Evolutionary conservation across 2,113 vertebrate genomes (phyloP).

Genomic region (Lagopus muta): DNA sequence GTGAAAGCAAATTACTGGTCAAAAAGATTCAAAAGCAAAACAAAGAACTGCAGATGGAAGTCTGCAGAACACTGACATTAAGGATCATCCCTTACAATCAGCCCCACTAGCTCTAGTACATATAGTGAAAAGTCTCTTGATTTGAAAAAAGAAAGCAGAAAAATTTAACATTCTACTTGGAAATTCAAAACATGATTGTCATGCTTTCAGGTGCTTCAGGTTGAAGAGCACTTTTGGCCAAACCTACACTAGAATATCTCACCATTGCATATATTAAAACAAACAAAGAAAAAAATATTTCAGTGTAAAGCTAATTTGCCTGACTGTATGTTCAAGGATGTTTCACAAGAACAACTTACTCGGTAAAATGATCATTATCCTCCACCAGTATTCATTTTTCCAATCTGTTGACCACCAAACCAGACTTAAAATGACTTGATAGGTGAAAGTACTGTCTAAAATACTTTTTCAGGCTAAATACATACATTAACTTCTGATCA

Average conservation of each 20-base stretch:
- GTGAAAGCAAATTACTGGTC: neutral
- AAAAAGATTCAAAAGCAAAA: neutral
- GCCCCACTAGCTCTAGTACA: neutral
- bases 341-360: neutral
- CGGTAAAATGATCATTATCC: neutral
- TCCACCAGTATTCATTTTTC: neutral
- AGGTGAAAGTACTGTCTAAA: neutral
- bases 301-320: fast-evolving
- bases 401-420: neutral
- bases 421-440: neutral
- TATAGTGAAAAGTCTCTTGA: neutral
- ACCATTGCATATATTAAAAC: neutral
- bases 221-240: neutral
- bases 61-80: neutral
- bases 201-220: neutral
- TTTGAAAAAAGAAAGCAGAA: neutral
- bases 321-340: neutral
- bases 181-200: neutral
- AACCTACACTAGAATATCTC: neutral
- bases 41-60: neutral
- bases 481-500: neutral
- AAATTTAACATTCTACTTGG: neutral
- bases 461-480: neutral
- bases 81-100: neutral
- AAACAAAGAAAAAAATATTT: neutral